Percentiles rank a stretch among this genome's conserved stretches.
These are phyloP conservation scores for Valencia hispanica DNA, from an alignment of 2,797 vertebrate species.

Conservation along the genomic window DNA sequence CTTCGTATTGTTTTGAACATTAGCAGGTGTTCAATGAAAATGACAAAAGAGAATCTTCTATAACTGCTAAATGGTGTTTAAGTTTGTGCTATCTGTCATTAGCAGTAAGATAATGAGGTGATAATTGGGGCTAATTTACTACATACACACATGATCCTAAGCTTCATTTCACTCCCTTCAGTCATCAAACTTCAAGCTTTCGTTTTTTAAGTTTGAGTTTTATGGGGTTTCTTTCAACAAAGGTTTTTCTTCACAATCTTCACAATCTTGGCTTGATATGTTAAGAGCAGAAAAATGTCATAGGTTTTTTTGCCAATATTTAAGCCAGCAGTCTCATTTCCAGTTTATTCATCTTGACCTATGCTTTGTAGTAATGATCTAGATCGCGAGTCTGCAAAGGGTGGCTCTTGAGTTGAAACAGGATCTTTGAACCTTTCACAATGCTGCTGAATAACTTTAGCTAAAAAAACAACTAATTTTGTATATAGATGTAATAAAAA, in stretches of 20 bases:
- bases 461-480: too few relatives aligned
- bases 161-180: background rate
- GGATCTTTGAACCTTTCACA: too few relatives aligned
- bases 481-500: too few relatives aligned
- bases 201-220: background rate
- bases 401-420: too few relatives aligned
- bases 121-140: background rate
- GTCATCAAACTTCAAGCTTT: background rate
- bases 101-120: background rate
- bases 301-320: too few relatives aligned
- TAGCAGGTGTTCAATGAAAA: background rate
- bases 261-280: background rate
- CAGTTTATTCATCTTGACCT: too few relatives aligned
- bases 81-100: background rate
- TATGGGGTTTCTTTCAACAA: background rate
- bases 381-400: too few relatives aligned
- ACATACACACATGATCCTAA: background rate
- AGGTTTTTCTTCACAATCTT: background rate
- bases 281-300: background rate
- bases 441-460: too few relatives aligned
- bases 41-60: background rate
- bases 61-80: background rate
- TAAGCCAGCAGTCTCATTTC: too few relatives aligned
- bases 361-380: too few relatives aligned
- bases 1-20: background rate